Evolutionary conservation across 2,888 invertebrate species (phyloP), one percentile per base, ranked within the genome.

Genomic region (Clanis bilineata): DNA sequence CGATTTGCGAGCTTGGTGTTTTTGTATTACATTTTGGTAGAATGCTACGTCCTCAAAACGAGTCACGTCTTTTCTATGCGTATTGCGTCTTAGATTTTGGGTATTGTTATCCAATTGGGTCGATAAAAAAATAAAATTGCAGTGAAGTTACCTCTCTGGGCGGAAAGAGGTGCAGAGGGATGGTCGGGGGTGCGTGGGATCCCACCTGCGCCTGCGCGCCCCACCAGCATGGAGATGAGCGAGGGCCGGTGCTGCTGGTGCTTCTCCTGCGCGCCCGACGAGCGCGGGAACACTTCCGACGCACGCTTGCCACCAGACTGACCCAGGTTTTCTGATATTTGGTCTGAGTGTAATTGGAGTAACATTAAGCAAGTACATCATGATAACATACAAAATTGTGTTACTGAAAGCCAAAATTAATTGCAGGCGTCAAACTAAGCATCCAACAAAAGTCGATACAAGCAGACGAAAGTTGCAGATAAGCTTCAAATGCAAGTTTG

Each of bases 281-380:
- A 58, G 95, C 89, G 98, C 94, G 82, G 83, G 61, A 78, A 80
- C 63, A 84, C 90, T 57, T 92, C 91, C 0, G 91, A 91, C 0
- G 88, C 82, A 0, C 91, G 86, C 66, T 91, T 91, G 51, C 86
- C 88, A 0, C 82, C 84, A 6, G 70, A 71, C 61, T 78, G 78
- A 0, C 83, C 85, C 0, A 87, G 73, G 64, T 77, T 86, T 68
- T 90, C 91, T 0, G 86, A 82, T 66, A 89, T 80, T 85, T 87
- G 88, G 56, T 90, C 91, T 89, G 71, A 10, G 2, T 25, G 6
- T 6, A 45, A 47, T 0, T 7, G n/a, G 18, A n/a, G n/a, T n/a
- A n/a, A n/a, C n/a, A n/a, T n/a, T n/a, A n/a, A n/a, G n/a, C n/a
- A n/a, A n/a, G n/a, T n/a, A n/a, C n/a, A n/a, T n/a, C n/a, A n/a